phyloP scores from a whole-genome alignment of 1,140 invertebrate genomes.

The Thalassaphorura encarpata region DNA sequence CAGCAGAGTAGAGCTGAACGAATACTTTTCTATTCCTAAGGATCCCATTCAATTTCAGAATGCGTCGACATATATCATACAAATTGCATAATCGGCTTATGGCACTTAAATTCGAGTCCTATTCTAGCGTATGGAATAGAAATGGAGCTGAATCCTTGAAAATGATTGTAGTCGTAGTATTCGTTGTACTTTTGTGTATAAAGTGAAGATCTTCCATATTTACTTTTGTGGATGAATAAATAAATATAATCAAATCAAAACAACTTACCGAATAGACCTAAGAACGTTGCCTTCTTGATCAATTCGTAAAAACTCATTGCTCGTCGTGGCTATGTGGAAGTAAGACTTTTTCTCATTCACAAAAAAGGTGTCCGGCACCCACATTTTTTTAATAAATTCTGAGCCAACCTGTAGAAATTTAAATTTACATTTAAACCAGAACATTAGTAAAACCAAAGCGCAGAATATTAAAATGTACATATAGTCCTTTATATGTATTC shows the following conservation, averaged over 20 bases:
- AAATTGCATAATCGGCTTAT: not conserved
- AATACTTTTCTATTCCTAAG: too few relatives aligned
- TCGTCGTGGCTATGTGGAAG: conserved; percentile 95
- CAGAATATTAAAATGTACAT: too few relatives aligned
- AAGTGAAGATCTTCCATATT: too few relatives aligned
- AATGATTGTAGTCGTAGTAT: too few relatives aligned
- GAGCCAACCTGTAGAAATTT: conserved; percentile 52
- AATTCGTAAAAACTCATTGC: conserved; percentile 93
- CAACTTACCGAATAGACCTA: conserved; percentile 81
- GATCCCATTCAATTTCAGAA: too few relatives aligned
- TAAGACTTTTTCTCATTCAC: conserved; percentile 97
- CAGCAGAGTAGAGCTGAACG: too few relatives aligned
- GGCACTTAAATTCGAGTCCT: not conserved
- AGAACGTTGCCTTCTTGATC: conserved; percentile 88
- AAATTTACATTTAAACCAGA: too few relatives aligned
- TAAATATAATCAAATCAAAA: not conserved
- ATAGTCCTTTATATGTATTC: not conserved
- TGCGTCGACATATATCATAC: too few relatives aligned
- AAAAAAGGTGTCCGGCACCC: conserved; percentile 98
- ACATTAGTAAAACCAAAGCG: too few relatives aligned
- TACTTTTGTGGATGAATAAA: not conserved
- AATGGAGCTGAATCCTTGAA: conserved; percentile 94
- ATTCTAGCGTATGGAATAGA: conserved; percentile 55
- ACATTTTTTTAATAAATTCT: conserved; percentile 94
- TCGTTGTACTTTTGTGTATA: too few relatives aligned